Conservation (phyloP, 2,888 invertebrate genomes). For the Cephus pulcher region DNA sequence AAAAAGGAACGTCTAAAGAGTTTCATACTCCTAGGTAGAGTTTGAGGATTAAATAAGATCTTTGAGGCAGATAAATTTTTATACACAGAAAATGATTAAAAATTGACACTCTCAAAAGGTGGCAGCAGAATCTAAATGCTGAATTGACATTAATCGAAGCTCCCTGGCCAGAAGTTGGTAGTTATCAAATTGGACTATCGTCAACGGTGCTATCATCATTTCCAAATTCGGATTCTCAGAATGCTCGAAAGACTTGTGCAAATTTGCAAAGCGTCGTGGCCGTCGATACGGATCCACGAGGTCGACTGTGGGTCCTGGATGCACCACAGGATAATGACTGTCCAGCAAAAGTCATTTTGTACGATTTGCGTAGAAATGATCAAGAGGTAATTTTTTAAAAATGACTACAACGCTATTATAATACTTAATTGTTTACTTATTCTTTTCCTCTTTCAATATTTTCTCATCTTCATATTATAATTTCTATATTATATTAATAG, state of each 20-base stretch:
- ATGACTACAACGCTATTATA: background rate
- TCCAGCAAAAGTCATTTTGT: conserved; percentile 63
- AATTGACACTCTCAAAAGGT: conserved; percentile 12
- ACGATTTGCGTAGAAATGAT: conserved; percentile 59
- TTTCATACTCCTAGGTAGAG: background rate
- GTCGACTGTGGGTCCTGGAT: conserved; percentile 67
- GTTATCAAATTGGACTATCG: conserved; percentile 6
- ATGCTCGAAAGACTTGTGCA: conserved; percentile 47
- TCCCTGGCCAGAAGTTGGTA: conserved; percentile 55
- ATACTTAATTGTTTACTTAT: background rate
- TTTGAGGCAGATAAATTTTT: background rate
- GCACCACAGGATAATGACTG: conserved; percentile 57
- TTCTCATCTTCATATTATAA: background rate
- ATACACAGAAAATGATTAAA: background rate
- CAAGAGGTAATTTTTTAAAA: conserved; percentile 35
- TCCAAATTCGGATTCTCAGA: conserved; percentile 25
- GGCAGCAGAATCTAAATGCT: conserved; percentile 9
- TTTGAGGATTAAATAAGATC: background rate
- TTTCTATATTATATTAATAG: background rate
- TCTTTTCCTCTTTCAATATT: background rate
- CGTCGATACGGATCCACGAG: conserved; percentile 61
- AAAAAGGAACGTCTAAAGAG: background rate
- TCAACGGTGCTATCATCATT: conserved; percentile 16
- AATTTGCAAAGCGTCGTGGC: conserved; percentile 62
- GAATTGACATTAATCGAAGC: conserved; percentile 60